Base-by-base conservation (phyloP, 2,113 vertebrate genomes). In the Hyla sarda region DNA sequence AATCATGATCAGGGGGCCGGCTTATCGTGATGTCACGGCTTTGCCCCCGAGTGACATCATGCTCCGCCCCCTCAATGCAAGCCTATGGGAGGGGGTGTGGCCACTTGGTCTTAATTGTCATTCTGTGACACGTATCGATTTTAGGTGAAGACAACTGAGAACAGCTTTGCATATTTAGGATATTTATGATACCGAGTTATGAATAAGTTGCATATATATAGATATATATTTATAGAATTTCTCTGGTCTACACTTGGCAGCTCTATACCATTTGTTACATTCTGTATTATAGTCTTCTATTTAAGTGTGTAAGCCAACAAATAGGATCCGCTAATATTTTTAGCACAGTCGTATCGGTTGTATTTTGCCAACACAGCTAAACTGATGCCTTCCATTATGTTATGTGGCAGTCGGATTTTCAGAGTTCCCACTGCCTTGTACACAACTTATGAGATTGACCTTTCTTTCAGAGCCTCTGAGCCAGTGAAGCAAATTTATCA, bases 391-490 rank as follows among this genome's bases (percentile, higher is more conserved):
- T 74, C 14, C 23, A 73, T 72, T 83, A 58, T 56, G 34, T 56
- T 60, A 83, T 58, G 69, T 83, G 82, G 52, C 82, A 74, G 81
- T 28, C 14, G 32, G 23, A 30, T 34, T 71, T 50, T 72, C 23
- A 56, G 48, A 72, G 23, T 58, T 83, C 34, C 30, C n/a, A 25
- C 52, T 45, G 48, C 52, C 52, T 74, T 83, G 75, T 52, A 79
- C 32, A 79, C 84, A 79, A 62, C 60, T 48, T 78, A 85, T 67
- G 58, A 78, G 84, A 52, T 58, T 79, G 84, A 85, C 74, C 83
- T 85, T 78, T 84, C 37, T 85, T 62, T 85, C 32, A 16, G 74
- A 54, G 83, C 73, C 47, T 85, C 48, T 56, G 48, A 78, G 75
- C 16, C 41, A 23, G 52, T 67, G 37, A 77, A 71, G 75, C 84